These are phyloP conservation scores for Lumbricus terrestris DNA, from an alignment of 2,888 invertebrate species.

Conservation along the genomic window DNA sequence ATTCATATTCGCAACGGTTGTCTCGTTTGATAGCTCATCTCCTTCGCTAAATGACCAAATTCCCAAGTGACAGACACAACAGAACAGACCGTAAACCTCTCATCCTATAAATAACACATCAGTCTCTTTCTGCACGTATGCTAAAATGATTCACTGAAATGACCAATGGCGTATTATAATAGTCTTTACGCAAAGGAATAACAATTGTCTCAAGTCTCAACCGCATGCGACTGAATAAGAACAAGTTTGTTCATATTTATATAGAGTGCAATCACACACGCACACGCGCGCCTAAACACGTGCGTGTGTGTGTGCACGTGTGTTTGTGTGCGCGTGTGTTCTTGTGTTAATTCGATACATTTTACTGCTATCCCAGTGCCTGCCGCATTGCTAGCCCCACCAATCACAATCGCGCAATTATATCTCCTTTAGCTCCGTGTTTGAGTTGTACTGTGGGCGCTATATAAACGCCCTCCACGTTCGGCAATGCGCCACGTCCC, in stretches of 20 bases:
- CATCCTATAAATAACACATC: too few relatives aligned
- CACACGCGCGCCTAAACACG: too few relatives aligned
- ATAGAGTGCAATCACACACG: too few relatives aligned
- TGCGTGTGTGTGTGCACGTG: too few relatives aligned
- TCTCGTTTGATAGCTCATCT: not conserved
- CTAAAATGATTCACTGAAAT: too few relatives aligned
- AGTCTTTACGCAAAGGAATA: not conserved
- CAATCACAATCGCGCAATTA: not conserved
- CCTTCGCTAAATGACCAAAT: not conserved
- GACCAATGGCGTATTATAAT: too few relatives aligned
- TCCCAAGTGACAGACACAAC: too few relatives aligned
- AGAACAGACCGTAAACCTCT: too few relatives aligned
- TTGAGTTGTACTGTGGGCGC: not conserved
- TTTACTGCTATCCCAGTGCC: not conserved
- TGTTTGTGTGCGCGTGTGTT: too few relatives aligned
- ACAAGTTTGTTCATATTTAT: too few relatives aligned
- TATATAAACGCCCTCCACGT: not conserved
- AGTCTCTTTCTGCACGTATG: not conserved
- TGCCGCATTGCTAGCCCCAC: not conserved
- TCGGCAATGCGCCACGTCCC: not conserved
- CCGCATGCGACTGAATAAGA: too few relatives aligned
- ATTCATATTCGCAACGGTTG: not conserved
- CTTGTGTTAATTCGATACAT: not conserved
- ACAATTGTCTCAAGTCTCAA: too few relatives aligned
- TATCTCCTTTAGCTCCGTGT: not conserved